Evolutionary conservation across 1,140 invertebrate genomes (phyloP).

Genomic region (Neuroterus valhalla): DNA sequence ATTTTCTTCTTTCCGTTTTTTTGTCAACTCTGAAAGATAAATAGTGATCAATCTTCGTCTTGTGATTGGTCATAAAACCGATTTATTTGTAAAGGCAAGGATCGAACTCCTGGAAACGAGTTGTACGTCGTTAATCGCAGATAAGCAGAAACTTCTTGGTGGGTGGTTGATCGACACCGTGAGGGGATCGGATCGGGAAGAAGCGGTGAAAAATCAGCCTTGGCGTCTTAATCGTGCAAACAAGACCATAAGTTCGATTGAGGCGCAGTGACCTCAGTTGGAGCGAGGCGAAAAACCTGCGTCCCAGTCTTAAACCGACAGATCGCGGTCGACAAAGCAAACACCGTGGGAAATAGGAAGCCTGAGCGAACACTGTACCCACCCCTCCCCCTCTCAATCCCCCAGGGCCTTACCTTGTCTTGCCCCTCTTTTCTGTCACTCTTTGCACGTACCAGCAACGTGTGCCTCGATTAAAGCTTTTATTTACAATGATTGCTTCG

Average conservation of each 20-base stretch:
- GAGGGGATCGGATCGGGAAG: not conserved
- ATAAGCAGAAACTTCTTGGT: not conserved
- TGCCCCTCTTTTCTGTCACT: constrained; percentile 4
- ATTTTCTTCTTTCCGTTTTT: no score
- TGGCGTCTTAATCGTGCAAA: constrained; percentile 45
- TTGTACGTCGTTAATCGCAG: not conserved
- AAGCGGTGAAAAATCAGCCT: constrained; percentile 48
- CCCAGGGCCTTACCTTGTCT: constrained; percentile 8
- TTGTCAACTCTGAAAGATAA: no score
- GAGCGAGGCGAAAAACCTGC: constrained; percentile 55
- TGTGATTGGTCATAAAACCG: not conserved
- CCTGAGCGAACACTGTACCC: constrained; percentile 56
- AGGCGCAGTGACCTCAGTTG: constrained; percentile 52
- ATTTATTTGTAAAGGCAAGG: not conserved
- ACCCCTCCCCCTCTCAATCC: constrained; percentile 25
- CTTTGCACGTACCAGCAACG: not conserved
- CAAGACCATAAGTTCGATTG: constrained; percentile 50
- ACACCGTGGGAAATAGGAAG: constrained; percentile 69
- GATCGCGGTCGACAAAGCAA: constrained; percentile 66
- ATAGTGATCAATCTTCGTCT: not conserved
- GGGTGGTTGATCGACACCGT: not conserved
- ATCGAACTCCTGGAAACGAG: constrained; percentile 13
- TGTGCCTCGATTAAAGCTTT: constrained; percentile 9
- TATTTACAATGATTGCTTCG: not conserved
- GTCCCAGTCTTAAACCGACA: constrained; percentile 44